Evolutionary conservation across 2,888 invertebrate genomes (phyloP).

Genomic region (Folsomia candida): DNA sequence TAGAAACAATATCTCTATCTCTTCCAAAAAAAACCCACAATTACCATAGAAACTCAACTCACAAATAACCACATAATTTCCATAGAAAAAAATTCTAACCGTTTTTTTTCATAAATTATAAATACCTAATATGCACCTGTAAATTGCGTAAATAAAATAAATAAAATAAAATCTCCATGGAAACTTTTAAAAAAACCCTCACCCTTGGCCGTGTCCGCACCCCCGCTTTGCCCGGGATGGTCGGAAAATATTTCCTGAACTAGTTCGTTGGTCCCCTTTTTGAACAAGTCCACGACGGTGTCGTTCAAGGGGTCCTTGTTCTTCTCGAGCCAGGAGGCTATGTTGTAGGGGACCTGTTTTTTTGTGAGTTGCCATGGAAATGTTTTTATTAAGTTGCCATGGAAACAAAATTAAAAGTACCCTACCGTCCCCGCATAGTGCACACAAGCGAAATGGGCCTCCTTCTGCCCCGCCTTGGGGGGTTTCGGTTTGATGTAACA

Average conservation of each 20-base stretch:
- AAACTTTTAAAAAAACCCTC: background rate
- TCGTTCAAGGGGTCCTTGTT: constrained; percentile 66
- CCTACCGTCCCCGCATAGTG: constrained; percentile 62
- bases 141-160: background rate
- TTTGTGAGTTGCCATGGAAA: background rate
- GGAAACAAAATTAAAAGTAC: constrained; percentile 3
- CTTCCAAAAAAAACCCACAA: background rate
- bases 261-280: constrained; percentile 55
- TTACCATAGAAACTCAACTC: constrained; percentile 9
- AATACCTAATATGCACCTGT: background rate
- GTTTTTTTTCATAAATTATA: background rate
- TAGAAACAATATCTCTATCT: no score
- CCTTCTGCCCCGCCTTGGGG: constrained; percentile 81
- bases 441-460: constrained; percentile 60
- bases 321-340: constrained; percentile 84
- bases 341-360: constrained; percentile 98
- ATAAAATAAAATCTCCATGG: background rate
- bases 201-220: constrained; percentile 25
- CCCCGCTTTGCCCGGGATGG: constrained; percentile 55
- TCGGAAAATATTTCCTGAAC: constrained; percentile 55
- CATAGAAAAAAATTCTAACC: background rate
- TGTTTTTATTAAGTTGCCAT: background rate
- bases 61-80: constrained; percentile 10
- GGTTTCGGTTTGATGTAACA: constrained; percentile 96
- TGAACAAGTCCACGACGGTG: constrained; percentile 59